Base-by-base conservation (phyloP, 2,113 vertebrate genomes). In the Gorilla gorilla region DNA sequence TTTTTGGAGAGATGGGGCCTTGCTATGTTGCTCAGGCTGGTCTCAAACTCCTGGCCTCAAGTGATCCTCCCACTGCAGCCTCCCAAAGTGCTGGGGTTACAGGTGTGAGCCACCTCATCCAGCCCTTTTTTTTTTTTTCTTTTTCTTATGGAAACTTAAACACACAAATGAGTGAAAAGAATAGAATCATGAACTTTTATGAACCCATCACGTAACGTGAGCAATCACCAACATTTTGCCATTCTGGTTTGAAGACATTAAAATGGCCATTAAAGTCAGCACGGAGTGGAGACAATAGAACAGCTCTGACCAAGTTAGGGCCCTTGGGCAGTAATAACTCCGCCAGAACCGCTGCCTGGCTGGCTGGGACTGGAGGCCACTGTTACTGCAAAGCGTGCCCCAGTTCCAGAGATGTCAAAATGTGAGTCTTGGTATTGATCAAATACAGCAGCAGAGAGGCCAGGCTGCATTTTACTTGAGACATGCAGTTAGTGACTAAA, bases 241-340 rank as follows among this genome's bases (percentile, higher is more conserved):
- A 11, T 55, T 85, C 45, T 57, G 38, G 25, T 80, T 55, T 64
- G 64, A 80, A 48, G 45, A 17, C 30, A 8, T 52, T 80, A 2
- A 88, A 86, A 59, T 13, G 8, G 43, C 22, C 68, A 27, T 7
- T 38, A 18, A 59, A 57, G 22, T 73, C n/a, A 66, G 57, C 38
- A 35, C 35, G 9, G 23, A 45, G 23, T 11, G 78, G 55, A 25
- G 50, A 55, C 50, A 3, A 8, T 0, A 27, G 59, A 73, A 16
- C 8, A 11, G 27, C 17, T 30, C 25, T 76, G 82, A 9, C 52
- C 5, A 4, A 38, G n/a, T 35, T 5, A 38, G 61, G 50, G 16
- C 40, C 14, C 59, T 1, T 0, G 1, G 55, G 32, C 59, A 2
- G 0, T 27, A 17, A 11, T 43, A 10, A 3, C 5, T n/a, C 23